A percentile compares a stretch with the other conserved stretches of the same genome.
phyloP scores from a whole-genome alignment of 2,797 vertebrate genomes.

The Alauda arvensis region DNA sequence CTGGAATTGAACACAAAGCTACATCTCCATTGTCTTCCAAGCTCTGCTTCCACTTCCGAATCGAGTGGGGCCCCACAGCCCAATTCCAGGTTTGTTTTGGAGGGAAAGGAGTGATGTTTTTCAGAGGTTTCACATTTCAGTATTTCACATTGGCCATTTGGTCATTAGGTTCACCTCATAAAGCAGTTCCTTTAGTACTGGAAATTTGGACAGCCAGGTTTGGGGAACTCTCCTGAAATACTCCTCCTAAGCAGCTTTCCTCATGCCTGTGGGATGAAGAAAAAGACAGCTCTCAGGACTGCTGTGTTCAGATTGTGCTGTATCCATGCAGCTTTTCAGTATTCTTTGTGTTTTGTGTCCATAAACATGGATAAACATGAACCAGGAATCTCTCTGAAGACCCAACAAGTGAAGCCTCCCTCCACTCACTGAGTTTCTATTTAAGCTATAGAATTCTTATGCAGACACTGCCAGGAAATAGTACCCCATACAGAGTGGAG shows the following conservation, averaged over 20 bases:
- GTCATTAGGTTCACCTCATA: background rate
- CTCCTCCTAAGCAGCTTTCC: slow-evolving; percentile 27
- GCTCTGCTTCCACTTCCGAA: background rate
- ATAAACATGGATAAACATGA: background rate
- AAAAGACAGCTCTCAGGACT: background rate
- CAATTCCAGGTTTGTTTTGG: background rate
- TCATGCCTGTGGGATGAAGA: slow-evolving; percentile 24
- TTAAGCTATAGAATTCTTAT: background rate
- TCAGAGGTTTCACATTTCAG: background rate
- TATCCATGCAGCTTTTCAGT: background rate
- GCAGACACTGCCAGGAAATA: background rate
- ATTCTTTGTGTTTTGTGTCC: background rate
- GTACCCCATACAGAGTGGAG: background rate
- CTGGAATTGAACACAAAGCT: background rate
- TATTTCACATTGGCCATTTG: background rate
- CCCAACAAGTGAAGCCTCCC: background rate
- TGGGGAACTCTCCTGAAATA: background rate
- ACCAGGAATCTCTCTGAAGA: background rate
- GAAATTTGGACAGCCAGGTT: background rate
- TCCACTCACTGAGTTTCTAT: background rate
- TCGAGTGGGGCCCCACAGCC: accelerated
- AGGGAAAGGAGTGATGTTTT: background rate
- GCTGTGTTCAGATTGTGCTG: background rate
- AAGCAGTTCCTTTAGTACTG: background rate
- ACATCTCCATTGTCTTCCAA: background rate